Evolutionary conservation across 2,113 vertebrate genomes (phyloP), one percentile per base, ranked within the genome.

Genomic region (Mola mola): DNA sequence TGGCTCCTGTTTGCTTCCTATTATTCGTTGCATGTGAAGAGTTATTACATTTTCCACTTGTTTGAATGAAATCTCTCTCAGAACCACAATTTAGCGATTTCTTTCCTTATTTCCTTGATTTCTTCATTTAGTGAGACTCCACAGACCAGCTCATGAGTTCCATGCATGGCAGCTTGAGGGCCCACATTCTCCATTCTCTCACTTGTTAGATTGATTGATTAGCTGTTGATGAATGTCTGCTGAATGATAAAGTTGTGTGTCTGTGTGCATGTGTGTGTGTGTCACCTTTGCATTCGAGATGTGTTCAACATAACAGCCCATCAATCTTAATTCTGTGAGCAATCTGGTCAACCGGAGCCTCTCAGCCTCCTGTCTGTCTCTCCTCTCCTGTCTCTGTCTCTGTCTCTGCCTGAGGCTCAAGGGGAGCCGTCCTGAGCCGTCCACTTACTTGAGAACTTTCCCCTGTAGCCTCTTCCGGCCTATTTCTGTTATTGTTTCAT

Each of bases 251-350:
- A 68, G 15, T 19, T 70, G 44, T 66, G 60, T 53, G 57, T 61
- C 50, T 59, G 34, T 83, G 28, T 48, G 42, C 6, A 15, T 26
- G 43, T 25, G 50, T 8, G 8, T 51, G 40, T 63, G 68, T 64
- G 33, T 68, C 36, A 76, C 65, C 62, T 71, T 79, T 66, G 55
- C 50, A 37, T 49, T 60, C 55, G 17, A 68, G 70, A 38, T 68
- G 55, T 31, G 48, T 73, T 72, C 31, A 66, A 56, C 63, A 72
- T 63, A 40, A n/a, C 75, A 75, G 71, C 51, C 71, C 71, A 79
- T 88, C 72, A 66, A 82, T 90, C 88, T 88, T 75, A 73, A 87
- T 75, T 85, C 36, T 11, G 57, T 21, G 41, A 65, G 17, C 6
- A n/a, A 86, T 84, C 87, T 84, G 63, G 43, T 49, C 7, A n/a